Conservation (phyloP, 2,113 vertebrate genomes). For the Rafetus swinhoei region DNA sequence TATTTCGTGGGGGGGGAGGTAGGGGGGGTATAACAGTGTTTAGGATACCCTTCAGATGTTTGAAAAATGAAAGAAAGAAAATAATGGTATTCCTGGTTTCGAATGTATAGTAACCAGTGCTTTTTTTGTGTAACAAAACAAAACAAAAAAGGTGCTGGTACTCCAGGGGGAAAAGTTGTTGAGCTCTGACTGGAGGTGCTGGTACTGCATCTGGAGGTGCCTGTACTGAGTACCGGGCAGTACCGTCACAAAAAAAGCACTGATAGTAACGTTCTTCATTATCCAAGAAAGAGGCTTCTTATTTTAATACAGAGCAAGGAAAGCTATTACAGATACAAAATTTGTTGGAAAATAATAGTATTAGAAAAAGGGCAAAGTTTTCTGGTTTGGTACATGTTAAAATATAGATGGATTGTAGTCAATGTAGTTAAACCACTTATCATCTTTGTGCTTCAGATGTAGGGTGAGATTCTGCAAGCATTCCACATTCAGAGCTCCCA, state of each 20-base stretch:
- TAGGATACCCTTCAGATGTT: background rate
- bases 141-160: too few relatives aligned
- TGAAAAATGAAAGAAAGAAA: background rate
- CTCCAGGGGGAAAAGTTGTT: too few relatives aligned
- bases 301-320: background rate
- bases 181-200: too few relatives aligned
- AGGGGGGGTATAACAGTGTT: background rate
- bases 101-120: background rate
- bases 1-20: background rate
- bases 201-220: too few relatives aligned
- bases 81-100: background rate
- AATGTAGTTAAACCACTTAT: constrained; percentile 40
- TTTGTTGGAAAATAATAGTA: constrained; percentile 8
- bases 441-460: constrained; percentile 21
- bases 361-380: background rate
- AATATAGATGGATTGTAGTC: constrained; percentile 14
- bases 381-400: constrained; percentile 12
- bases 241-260: too few relatives aligned
- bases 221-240: too few relatives aligned
- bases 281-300: background rate
- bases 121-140: too few relatives aligned
- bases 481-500: constrained; percentile 49
- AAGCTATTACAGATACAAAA: background rate
- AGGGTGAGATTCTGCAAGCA: constrained; percentile 1
- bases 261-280: background rate